Base-by-base conservation (phyloP, 2,888 invertebrate species). In the Chymomyza fuscimana region DNA sequence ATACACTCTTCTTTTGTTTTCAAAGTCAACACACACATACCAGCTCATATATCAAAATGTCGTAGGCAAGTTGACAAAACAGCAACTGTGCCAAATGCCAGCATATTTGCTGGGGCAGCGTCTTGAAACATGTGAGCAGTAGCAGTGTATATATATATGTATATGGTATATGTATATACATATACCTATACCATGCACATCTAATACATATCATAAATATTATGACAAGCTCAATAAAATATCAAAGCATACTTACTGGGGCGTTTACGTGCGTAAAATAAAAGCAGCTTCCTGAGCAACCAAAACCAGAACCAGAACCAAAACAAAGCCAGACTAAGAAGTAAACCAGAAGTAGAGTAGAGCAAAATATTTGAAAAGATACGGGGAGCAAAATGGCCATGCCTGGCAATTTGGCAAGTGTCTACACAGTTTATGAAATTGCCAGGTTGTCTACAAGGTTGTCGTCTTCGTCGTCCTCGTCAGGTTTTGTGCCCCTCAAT, bases 191-290 rank as follows among this genome's bases (percentile, higher is more conserved):
- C 0, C 32, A 5, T 32, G 6, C 32, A 69, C 79, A 77, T 78
- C 77, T 76, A 82, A 82, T 84, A 84, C 75, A 81, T 82, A 78
- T 81, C 78, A 87, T 85, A 87, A 87, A 88, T 87, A 87, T 87
- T 88, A 82, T 88, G 87, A 85, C 81, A 88, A 80, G 87, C 86
- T 87, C 87, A 85, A 88, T 88, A 87, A 88, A 87, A 87, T 87
- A 83, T 80, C 80, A 80, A 84, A 86, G 81, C 77, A 76, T 73
- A 73, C 81, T 79, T 85, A 80, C 74, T 62, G 72, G 61, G 67
- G 77, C 76, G 75, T 72, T 64, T 76, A 86, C 86, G 86, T 86
- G 84, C 82, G 73, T 70, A 63, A 84, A 79, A 66, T 73, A 68
- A 74, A 77, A 72, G 71, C 63, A 59, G 15, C 22, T 50, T 58